Conservation (phyloP, 2,113 vertebrate genomes). For the Takifugu bimaculatus region DNA sequence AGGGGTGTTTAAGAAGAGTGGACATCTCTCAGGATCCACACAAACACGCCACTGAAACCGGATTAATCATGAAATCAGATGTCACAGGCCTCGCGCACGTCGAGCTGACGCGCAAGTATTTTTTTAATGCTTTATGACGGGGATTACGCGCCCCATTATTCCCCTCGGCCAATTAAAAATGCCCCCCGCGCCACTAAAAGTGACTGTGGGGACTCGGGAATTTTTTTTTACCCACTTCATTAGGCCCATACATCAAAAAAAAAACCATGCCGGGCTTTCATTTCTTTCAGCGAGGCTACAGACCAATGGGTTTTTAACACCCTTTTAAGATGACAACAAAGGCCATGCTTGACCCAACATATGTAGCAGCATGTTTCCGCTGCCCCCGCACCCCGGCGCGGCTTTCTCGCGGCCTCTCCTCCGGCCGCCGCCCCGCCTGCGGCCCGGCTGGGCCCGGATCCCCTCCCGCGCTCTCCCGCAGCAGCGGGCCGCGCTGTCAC, state of each 20-base stretch:
- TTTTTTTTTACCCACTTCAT: constrained; percentile 83
- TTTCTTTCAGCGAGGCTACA: constrained; percentile 75
- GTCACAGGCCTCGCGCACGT: too few relatives aligned
- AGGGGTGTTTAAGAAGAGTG: background rate
- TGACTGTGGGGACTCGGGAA: constrained; percentile 82
- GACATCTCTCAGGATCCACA: too few relatives aligned
- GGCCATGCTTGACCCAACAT: constrained; percentile 88
- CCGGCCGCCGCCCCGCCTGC: constrained; percentile 75
- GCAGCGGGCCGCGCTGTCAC: constrained; percentile 73
- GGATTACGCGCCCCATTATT: constrained; percentile 52
- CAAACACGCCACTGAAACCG: background rate
- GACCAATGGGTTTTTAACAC: constrained; percentile 85
- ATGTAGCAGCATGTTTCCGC: constrained; percentile 85
- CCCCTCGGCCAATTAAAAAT: constrained; percentile 84
- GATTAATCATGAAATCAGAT: background rate
- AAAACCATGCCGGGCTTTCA: constrained; percentile 75
- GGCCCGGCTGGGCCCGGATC: constrained; percentile 75
- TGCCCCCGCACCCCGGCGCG: constrained; percentile 76
- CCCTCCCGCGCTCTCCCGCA: constrained; percentile 76
- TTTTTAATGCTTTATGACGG: constrained; percentile 41
- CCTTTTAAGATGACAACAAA: constrained; percentile 83
- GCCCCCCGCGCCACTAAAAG: constrained; percentile 82
- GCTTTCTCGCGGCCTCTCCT: constrained; percentile 73
- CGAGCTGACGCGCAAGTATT: background rate
- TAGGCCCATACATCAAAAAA: constrained; percentile 77